Percentiles rank a stretch among this genome's conserved stretches.
phyloP scores from a whole-genome alignment of 2,888 invertebrate genomes.

The Rotaria sp. region DNA sequence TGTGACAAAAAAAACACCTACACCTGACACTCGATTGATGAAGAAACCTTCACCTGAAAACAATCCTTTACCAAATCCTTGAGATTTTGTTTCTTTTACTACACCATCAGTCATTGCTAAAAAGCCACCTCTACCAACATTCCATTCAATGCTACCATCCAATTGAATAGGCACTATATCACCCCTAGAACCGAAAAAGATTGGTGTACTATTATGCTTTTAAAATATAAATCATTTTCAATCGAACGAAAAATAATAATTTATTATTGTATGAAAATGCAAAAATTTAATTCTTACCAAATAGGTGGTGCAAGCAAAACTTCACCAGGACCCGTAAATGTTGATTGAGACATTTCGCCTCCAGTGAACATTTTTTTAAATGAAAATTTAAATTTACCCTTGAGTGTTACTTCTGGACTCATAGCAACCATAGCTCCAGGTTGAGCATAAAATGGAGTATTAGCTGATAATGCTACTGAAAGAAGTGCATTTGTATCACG shows the following conservation, averaged over 20 bases:
- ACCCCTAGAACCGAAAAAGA: background rate
- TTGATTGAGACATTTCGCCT: background rate
- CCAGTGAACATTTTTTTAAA: slow-evolving; percentile 6
- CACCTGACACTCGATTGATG: background rate
- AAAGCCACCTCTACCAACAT: background rate
- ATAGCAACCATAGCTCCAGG: slow-evolving; percentile 3
- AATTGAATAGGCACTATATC: background rate
- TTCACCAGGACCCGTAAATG: background rate
- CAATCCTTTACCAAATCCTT: background rate
- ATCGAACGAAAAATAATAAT: no score
- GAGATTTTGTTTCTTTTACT: background rate
- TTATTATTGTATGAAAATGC: background rate
- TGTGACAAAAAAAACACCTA: background rate
- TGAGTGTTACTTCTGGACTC: background rate
- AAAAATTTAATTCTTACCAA: background rate
- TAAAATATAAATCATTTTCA: no score
- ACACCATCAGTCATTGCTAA: background rate
- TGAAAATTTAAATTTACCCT: background rate
- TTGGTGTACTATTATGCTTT: no score
- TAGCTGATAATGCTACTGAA: background rate
- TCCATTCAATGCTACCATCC: background rate
- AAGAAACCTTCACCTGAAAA: slow-evolving; percentile 10
- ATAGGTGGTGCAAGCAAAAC: background rate
- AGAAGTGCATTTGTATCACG: background rate
- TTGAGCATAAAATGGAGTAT: background rate